phyloP scores from a whole-genome alignment of 2,113 vertebrate genomes.

The Vombatus ursinus region DNA sequence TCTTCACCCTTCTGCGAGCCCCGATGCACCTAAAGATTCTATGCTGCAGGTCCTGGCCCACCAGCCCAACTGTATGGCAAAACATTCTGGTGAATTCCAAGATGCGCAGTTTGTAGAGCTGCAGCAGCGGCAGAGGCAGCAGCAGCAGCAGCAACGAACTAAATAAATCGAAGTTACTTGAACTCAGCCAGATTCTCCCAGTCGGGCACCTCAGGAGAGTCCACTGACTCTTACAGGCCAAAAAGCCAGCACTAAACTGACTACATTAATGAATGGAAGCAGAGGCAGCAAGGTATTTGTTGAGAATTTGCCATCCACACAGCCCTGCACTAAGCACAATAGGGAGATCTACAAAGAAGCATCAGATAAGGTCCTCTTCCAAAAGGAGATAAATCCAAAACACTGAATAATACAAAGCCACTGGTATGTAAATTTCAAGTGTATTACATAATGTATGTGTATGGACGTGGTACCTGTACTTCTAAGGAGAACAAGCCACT shows the following conservation, averaged over 20 bases:
- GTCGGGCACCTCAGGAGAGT: neutral
- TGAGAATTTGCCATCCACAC: neutral
- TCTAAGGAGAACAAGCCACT: no score
- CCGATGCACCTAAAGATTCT: fast-evolving
- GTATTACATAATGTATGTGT: neutral
- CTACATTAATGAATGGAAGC: neutral
- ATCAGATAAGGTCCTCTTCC: neutral
- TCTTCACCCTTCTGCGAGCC: neutral
- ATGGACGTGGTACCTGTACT: neutral
- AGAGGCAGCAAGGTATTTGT: neutral
- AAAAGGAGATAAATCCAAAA: neutral
- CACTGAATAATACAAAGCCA: neutral
- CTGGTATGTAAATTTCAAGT: no score
- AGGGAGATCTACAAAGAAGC: neutral
- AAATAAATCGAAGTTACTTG: no score
- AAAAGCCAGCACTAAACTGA: neutral
- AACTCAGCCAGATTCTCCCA: neutral
- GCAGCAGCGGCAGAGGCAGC: no score
- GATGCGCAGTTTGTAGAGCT: neutral
- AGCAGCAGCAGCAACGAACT: no score
- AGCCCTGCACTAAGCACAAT: neutral
- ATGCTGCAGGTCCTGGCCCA: neutral
- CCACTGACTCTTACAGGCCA: neutral
- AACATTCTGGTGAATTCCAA: neutral
- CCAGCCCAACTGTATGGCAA: neutral